phyloP scores from a whole-genome alignment of 2,113 vertebrate species.

The Phycodurus eques region DNA sequence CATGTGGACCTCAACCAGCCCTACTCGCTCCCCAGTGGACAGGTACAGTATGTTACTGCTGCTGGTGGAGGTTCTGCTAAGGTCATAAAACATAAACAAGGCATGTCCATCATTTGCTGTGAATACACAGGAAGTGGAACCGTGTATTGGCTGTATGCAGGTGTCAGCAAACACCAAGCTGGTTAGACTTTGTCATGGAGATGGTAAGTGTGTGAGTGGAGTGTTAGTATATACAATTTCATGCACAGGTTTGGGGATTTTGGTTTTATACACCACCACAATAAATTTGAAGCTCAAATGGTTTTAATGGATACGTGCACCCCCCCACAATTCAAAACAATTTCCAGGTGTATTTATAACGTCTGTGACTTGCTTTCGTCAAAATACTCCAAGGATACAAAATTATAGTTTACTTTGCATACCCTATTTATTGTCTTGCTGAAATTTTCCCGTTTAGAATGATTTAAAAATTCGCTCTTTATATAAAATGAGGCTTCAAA shows the following conservation, averaged over 20 bases:
- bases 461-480: no score
- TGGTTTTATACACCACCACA: no score
- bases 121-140: conserved; percentile 82
- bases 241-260: not conserved
- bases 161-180: conserved; percentile 82
- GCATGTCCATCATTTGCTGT: not conserved
- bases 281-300: no score
- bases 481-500: no score
- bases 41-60: conserved; percentile 67
- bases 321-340: no score
- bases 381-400: no score
- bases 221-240: not conserved
- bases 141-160: conserved; percentile 94
- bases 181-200: conserved; percentile 79
- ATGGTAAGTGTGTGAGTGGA: conserved; percentile 53
- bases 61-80: not conserved
- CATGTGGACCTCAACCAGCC: conserved; percentile 84
- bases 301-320: no score
- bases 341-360: no score
- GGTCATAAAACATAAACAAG: not conserved
- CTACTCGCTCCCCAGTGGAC: conserved; percentile 77
- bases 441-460: no score
- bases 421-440: no score
- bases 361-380: no score
- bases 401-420: no score